Base-by-base conservation (phyloP, 2,113 vertebrate genomes). In the Ageneiosus marmoratus region DNA sequence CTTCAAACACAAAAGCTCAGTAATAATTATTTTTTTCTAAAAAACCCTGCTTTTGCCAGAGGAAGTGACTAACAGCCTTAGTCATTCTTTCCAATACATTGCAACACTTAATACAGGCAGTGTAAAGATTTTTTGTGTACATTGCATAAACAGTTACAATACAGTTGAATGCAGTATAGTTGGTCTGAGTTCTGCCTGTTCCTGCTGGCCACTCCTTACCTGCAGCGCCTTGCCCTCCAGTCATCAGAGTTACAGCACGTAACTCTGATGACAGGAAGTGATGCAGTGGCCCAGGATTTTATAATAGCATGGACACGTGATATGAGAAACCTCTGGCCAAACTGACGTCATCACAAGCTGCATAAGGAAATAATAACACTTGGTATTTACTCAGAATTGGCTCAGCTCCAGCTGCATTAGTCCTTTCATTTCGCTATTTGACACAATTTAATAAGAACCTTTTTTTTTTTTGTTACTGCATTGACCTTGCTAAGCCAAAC, bases 251-350 rank as follows among this genome's bases (percentile, higher is more conserved):
- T 80, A 89, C 11, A 82, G 46, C 87, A 88, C 86, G 88, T 89
- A 87, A n/a, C n/a, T n/a, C n/a, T n/a, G n/a, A n/a, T n/a, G n/a
- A n/a, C 74, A 86, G 85, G 81, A 88, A 91, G 83, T 92, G 87
- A 91, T 89, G 89, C 88, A 93, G 89, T 87, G 60, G 4, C 46
- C 37, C 20, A 29, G 50, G 53, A 48, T 3, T 86, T 83, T 74
- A 75, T 50, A 27, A 82, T 4, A 10, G 18, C 46, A 76, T 51
- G 76, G 20, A 13, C 4, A 12, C 48, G 55, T 79, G 67, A 69
- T 58, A 34, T 79, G 55, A 84, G 44, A 53, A 44, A 78, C 58
- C 13, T 83, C 46, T 67, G 63, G 34, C 34, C 41, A 37, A 56
- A 12, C 18, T 76, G 27, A 80, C 62, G 62, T 55, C 69, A 77